Conservation (phyloP, 2,888 invertebrate species). For the Formica aserva region DNA sequence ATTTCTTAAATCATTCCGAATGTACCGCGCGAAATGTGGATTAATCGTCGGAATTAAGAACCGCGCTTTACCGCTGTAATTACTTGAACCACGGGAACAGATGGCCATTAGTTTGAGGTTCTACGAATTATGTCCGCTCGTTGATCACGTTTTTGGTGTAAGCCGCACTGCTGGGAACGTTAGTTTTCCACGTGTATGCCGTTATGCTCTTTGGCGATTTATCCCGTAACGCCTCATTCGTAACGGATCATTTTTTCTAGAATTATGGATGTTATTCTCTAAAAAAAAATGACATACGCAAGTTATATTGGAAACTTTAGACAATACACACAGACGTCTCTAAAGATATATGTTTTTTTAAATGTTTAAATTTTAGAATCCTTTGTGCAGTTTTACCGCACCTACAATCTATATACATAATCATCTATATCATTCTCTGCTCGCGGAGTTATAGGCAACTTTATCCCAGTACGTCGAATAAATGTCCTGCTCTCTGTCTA, state of each 20-base stretch:
- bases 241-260: neutral
- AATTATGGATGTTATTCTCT: neutral
- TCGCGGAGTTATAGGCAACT: slow-evolving; percentile 16
- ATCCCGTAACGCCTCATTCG: neutral
- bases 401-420: neutral
- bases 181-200: slow-evolving; percentile 13
- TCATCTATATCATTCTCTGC: neutral
- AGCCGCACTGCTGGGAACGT: slow-evolving; percentile 34
- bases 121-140: slow-evolving; percentile 53
- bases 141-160: slow-evolving; percentile 55
- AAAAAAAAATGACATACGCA: neutral
- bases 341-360: neutral
- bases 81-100: slow-evolving; percentile 54
- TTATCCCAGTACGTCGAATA: slow-evolving; percentile 38
- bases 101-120: slow-evolving; percentile 53
- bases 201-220: slow-evolving; percentile 15
- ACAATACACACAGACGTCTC: neutral
- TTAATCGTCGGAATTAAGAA: slow-evolving; percentile 54
- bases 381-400: neutral
- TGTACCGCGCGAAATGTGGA: slow-evolving; percentile 51
- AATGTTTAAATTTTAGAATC: neutral
- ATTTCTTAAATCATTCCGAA: slow-evolving; percentile 55
- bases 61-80: slow-evolving; percentile 50
- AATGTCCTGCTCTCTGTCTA: slow-evolving; percentile 27
- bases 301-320: neutral